Evolutionary conservation across 2,888 invertebrate species (phyloP), one percentile per base, ranked within the genome.

Genomic region (Macrophya annulata): DNA sequence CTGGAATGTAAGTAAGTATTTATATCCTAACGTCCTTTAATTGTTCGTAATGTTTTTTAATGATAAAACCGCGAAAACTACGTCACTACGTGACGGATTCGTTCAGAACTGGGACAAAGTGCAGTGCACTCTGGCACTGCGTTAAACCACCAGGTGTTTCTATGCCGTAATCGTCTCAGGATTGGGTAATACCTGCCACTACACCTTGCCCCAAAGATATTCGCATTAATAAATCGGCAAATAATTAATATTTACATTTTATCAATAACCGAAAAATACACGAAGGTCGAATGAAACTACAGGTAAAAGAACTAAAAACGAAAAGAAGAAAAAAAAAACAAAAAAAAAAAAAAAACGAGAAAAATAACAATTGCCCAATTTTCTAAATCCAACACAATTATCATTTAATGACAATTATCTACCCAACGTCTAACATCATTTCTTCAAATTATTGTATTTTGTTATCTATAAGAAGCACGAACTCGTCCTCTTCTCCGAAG

Each of bases 81-180:
- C 93, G 93, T 93, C 93, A 93, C 91, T 89, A 91, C 40, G 90
- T 93, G 92, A 93, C 92, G 92, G 93, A 93, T 92, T 93, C 90
- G 89, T 89, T 90, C 89, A 92, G 93, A 93, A 93, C 92, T 93
- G 93, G 93, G 93, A 93, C 93, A 93, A 93, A 93, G 93, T 93
- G 93, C 93, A 93, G 90, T 93, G 93, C 92, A 93, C 93, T 93
- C 93, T 93, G 92, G 93, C 92, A 92, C 92, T 93, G 92, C 93
- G 92, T 91, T 93, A 91, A 90, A 89, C 90, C 91, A 91, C 92
- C 92, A 93, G 93, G 92, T 93, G 92, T 93, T 92, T 93, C 91
- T 91, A 91, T 93, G 92, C 91, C 91, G 92, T 93, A 92, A 92
- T 93, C 90, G 92, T 92, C 92, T 89, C 91, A 92, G 90, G 90